Conservation (phyloP, 2,113 vertebrate species). For the Trochalopteron elliotii region DNA sequence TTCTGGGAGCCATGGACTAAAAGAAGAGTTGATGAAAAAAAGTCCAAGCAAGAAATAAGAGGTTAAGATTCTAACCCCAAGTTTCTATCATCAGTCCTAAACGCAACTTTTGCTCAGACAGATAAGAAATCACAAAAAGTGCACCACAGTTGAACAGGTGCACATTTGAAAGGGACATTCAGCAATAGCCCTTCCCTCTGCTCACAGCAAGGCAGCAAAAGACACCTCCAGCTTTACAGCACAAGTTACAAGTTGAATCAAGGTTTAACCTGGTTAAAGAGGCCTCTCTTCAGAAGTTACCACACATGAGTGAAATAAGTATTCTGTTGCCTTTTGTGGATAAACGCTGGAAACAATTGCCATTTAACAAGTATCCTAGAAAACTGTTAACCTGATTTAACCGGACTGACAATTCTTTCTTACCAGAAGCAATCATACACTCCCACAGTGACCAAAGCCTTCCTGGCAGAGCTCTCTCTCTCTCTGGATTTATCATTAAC, state of each 20-base stretch:
- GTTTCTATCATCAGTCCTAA: not conserved
- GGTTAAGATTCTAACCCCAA: not conserved
- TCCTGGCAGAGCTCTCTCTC: conserved; percentile 65
- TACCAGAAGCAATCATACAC: not conserved
- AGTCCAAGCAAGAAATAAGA: not conserved
- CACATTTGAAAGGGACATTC: not conserved
- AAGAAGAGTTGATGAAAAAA: not conserved
- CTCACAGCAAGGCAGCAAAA: not conserved
- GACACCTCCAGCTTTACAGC: not conserved
- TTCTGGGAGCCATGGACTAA: not conserved
- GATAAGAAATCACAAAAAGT: not conserved
- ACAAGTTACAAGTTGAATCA: not conserved
- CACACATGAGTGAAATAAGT: not conserved
- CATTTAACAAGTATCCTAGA: not conserved
- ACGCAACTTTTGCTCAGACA: not conserved
- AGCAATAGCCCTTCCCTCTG: not conserved
- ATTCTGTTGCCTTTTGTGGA: not conserved
- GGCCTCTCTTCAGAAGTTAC: not conserved
- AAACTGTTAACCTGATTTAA: not conserved
- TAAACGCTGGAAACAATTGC: not conserved
- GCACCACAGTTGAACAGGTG: not conserved
- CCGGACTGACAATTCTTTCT: not conserved
- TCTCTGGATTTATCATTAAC: conserved; percentile 75
- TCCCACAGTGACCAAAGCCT: conserved; percentile 46
- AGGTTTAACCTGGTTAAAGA: not conserved